phyloP scores from a whole-genome alignment of 2,888 invertebrate genomes.

The Callosobruchus maculatus region DNA sequence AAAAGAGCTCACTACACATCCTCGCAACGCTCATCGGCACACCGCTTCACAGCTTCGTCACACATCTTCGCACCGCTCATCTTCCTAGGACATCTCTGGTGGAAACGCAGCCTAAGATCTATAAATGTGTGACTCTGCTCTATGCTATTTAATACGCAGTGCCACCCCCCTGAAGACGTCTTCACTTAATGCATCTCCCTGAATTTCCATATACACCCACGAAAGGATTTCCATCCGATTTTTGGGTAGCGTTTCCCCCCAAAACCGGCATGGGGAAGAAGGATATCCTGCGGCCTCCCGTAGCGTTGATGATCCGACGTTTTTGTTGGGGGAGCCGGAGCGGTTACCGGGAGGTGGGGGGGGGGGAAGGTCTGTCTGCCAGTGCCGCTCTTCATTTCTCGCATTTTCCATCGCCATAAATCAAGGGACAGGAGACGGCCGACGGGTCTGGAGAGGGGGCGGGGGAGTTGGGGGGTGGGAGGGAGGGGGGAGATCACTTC shows the following conservation, averaged over 20 bases:
- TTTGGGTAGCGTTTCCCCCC: background rate
- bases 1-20: no score
- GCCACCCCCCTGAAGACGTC: no score
- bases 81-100: no score
- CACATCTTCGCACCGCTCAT: no score
- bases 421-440: slow-evolving; percentile 53
- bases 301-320: background rate
- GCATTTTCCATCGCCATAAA: slow-evolving; percentile 54
- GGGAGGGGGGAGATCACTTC: background rate
- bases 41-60: no score
- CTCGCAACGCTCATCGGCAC: no score
- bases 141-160: no score
- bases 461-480: background rate
- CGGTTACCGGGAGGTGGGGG: background rate
- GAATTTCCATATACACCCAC: background rate
- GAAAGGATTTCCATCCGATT: background rate
- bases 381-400: slow-evolving; percentile 53
- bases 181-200: no score
- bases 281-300: background rate
- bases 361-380: slow-evolving; percentile 40
- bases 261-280: background rate
- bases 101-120: no score
- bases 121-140: no score
- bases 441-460: background rate
- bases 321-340: background rate